Evolutionary conservation across 1,140 invertebrate species (phyloP).

Genomic region (Drosophila kanapiae): DNA sequence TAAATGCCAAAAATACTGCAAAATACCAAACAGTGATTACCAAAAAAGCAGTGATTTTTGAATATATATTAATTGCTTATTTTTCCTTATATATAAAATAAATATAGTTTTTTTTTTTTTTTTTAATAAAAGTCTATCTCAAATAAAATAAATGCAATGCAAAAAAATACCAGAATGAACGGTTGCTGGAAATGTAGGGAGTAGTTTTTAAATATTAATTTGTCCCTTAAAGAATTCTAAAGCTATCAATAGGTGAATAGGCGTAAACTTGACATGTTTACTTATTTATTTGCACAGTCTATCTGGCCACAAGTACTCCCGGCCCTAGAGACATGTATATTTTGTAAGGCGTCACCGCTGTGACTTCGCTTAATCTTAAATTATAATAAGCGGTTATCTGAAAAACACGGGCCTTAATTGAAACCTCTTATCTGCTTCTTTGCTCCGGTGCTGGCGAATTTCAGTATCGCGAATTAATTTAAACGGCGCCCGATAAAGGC

Average conservation of each 20-base stretch:
- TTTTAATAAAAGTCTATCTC: neutral
- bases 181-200: neutral
- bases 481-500: slow-evolving; percentile 53
- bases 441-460: slow-evolving; percentile 7
- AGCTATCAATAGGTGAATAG: neutral
- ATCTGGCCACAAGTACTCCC: slow-evolving; percentile 1
- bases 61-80: neutral
- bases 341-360: slow-evolving; percentile 6
- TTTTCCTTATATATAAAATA: neutral
- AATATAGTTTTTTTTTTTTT: neutral
- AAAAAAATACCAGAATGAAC: neutral
- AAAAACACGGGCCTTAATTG: slow-evolving; percentile 53
- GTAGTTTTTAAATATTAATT: slow-evolving; percentile 13
- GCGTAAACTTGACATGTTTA: slow-evolving; percentile 7
- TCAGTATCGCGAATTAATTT: slow-evolving; percentile 69
- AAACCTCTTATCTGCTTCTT: slow-evolving; percentile 60
- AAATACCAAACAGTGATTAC: slow-evolving; percentile 6
- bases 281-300: slow-evolving; percentile 15
- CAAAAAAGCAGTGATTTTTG: neutral
- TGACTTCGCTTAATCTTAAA: slow-evolving; percentile 51
- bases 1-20: neutral
- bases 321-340: neutral
- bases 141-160: neutral
- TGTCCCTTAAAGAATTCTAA: neutral
- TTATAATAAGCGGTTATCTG: slow-evolving; percentile 68